Conservation (phyloP, 2,113 vertebrate genomes). For the Sus scrofa region DNA sequence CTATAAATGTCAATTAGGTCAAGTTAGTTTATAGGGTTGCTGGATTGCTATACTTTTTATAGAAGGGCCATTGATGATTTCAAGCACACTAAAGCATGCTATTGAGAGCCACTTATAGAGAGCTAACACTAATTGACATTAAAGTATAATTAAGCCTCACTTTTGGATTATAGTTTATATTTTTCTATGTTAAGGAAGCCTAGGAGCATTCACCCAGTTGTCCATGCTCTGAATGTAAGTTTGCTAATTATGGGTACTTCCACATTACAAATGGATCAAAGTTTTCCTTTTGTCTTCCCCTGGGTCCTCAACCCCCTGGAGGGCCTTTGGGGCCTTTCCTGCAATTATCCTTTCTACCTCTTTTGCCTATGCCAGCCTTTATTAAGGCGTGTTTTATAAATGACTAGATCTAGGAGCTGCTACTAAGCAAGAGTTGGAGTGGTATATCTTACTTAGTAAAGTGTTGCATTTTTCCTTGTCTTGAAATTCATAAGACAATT, state of each 20-base stretch:
- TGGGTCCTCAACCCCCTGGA: neutral
- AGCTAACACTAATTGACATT: neutral
- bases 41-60: neutral
- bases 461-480: rapidly evolving
- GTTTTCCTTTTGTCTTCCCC: neutral
- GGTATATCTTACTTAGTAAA: neutral
- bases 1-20: neutral
- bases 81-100: no score
- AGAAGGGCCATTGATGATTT: neutral
- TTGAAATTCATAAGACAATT: neutral
- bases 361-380: neutral
- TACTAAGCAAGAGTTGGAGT: neutral
- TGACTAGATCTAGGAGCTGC: neutral
- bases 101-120: neutral
- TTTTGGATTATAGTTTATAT: neutral
- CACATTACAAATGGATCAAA: neutral
- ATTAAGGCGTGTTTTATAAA: neutral
- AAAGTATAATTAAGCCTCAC: neutral
- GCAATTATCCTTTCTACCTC: neutral
- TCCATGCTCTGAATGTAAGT: rapidly evolving
- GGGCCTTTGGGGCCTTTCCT: neutral
- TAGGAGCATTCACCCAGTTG: neutral
- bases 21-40: neutral
- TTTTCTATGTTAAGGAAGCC: neutral
- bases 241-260: neutral